Evolutionary conservation across 2,113 vertebrate genomes (phyloP).

Genomic region (Trinectes maculatus): DNA sequence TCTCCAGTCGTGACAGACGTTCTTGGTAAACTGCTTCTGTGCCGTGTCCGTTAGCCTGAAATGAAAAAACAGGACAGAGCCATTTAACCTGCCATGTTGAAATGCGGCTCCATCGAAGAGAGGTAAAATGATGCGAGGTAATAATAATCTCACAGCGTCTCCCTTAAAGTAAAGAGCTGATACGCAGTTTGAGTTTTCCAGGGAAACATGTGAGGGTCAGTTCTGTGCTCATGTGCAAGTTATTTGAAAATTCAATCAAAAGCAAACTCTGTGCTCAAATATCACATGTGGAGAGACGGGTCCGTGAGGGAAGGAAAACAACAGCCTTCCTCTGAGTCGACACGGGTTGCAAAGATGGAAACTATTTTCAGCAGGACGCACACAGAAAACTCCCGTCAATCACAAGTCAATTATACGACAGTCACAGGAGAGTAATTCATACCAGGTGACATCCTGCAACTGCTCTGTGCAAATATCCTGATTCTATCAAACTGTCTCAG

Average conservation of each 20-base stretch:
- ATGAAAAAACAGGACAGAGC: constrained; percentile 2
- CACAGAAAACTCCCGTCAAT: constrained; percentile 52
- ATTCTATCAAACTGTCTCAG: too few relatives aligned
- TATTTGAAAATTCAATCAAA: constrained; percentile 61
- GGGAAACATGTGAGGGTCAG: constrained; percentile 40
- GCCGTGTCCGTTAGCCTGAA: constrained; percentile 91
- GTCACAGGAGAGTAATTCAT: constrained; percentile 3
- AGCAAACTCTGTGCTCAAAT: constrained; percentile 43
- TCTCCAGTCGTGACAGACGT: constrained; percentile 91
- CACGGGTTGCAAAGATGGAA: constrained; percentile 43
- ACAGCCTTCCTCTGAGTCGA: background rate
- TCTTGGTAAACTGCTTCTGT: constrained; percentile 90
- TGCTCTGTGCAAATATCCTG: too few relatives aligned
- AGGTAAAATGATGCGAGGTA: too few relatives aligned
- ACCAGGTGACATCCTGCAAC: constrained; percentile 11
- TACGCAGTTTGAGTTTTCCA: background rate
- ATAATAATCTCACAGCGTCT: constrained; percentile 25
- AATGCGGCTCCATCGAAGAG: background rate
- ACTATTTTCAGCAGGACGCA: constrained; percentile 51
- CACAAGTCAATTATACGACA: constrained; percentile 42
- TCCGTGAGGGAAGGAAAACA: constrained; percentile 34
- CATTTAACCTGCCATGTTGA: constrained; percentile 3
- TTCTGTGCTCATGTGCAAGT: constrained; percentile 44
- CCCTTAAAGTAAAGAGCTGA: background rate
- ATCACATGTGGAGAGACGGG: constrained; percentile 30